Evolutionary conservation across 2,888 invertebrate genomes (phyloP), one percentile per base, ranked within the genome.

Genomic region (Rhagonycha lutea): DNA sequence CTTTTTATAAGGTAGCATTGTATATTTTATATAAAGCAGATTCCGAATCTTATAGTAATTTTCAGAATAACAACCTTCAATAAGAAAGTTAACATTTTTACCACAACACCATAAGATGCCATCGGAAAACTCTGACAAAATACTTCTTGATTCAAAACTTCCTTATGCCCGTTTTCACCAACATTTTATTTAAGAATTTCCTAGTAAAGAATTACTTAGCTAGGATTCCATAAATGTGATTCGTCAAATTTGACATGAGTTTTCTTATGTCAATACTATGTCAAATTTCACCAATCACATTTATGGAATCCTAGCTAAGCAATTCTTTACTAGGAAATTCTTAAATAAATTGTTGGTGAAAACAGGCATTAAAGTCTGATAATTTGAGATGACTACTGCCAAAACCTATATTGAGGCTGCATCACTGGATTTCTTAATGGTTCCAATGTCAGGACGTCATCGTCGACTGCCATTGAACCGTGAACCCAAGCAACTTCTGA

Each of bases 401-500:
- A 86, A 98, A 96, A 1, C 96, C 93, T 95, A 79, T 94, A 93
- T 88, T 96, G 96, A 0, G 92, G 91, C 9, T 90, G 90, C 69
- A 91, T 89, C 76, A 90, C 89, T 71, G 89, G 89, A 5, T 89
- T 83, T 2, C 89, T 87, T 24, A 91, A 84, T 0, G 93, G 93
- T 84, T 95, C 95, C 67, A 95, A 88, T 0, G 94, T 94, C 76
- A 93, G 88, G 76, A 94, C 69, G 12, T 14, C 10, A 12, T 14
- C 11, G 14, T 70, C 84, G 87, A 88, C 85, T 82, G 88, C 87
- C 87, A 87, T 87, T 10, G 84, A 90, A 0, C 96, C 97, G 85
- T 96, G 94, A 10, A 99, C 90, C 98, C 98, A 99, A 0, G 98
- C 96, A n/a, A 99, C 92, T 87, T 99, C 98, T 0, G 96, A 94